phyloP scores from a whole-genome alignment of 2,888 invertebrate species.

The Cerastis leucographa region DNA sequence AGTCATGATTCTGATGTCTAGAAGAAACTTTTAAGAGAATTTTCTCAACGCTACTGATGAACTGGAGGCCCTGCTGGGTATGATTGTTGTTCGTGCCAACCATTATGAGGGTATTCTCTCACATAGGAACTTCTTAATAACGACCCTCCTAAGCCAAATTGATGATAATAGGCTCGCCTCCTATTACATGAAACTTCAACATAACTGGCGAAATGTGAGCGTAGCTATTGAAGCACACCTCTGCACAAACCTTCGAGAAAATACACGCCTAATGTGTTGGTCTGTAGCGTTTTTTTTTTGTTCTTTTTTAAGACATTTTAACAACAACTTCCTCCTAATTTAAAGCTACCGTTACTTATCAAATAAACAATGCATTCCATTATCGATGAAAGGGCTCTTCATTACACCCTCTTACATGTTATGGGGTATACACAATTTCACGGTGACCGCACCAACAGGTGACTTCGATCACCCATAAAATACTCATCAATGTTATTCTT shows the following conservation, averaged over 20 bases:
- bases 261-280: not conserved
- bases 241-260: not conserved
- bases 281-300: not conserved
- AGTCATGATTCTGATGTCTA: not conserved
- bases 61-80: not conserved
- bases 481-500: constrained; percentile 51
- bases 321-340: constrained; percentile 4
- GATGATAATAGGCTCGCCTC: not conserved
- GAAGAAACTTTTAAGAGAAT: not conserved
- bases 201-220: not conserved
- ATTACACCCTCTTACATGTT: constrained; percentile 38
- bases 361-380: constrained; percentile 38
- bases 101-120: not conserved
- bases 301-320: not conserved
- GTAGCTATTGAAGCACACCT: not conserved
- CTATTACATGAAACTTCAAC: not conserved
- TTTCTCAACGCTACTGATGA: not conserved
- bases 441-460: constrained; percentile 74
- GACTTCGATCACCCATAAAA: constrained; percentile 67
- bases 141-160: not conserved
- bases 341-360: not conserved
- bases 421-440: constrained; percentile 66
- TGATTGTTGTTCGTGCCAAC: not conserved
- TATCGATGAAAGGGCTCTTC: constrained; percentile 36
- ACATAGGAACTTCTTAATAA: not conserved